Evolutionary conservation across 2,113 vertebrate genomes (phyloP), one percentile per base, ranked within the genome.

Genomic region (Tympanuchus pallidicinctus): DNA sequence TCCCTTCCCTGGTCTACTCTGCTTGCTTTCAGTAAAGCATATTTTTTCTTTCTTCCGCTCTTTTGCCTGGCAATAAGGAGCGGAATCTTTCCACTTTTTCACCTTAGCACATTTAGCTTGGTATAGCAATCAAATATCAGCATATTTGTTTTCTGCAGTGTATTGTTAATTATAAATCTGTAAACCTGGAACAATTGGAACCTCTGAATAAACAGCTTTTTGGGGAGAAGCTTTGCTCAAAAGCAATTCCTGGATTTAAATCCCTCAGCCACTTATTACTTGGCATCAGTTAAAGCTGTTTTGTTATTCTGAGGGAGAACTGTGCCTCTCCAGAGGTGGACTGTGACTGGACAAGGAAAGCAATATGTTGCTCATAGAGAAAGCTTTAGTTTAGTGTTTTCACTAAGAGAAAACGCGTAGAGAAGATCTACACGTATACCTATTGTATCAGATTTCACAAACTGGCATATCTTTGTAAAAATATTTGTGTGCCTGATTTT

Each of bases 71-170:
- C 50, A 71, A 2, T 8, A 52, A 12, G 20, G 50, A 59, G 34
- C 34, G 6, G 34, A 34, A 34, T 34, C 34, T 34, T 34, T 34
- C 34, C 34, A 34, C 34, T 34, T 34, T 84, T 12, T 70, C 28
- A 50, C 11, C 34, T 61, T 52, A 34, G 17, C 0, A 0, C 34
- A 5, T 27, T 72, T 18, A 60, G 5, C 28, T 24, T 6, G 28
- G 5, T 24, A 28, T 19, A 7, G 54, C n/a, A 50, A 8, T 80
- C 28, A 72, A 42, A 38, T 61, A 73, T 28, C 42, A 60, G 4
- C n/a, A 47, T 24, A 18, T 64, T 72, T 69, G 6, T 32, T 72
- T 32, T 28, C 82, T 79, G 16, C 14, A 22, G 8, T 17, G 30
- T 48, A 34, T 27, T 54, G 59, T 82, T 79, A 2, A 34, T 75